Evolutionary conservation across 2,797 vertebrate genomes (phyloP), one percentile per base, ranked within the genome.

Genomic region (Sternotherus odoratus): DNA sequence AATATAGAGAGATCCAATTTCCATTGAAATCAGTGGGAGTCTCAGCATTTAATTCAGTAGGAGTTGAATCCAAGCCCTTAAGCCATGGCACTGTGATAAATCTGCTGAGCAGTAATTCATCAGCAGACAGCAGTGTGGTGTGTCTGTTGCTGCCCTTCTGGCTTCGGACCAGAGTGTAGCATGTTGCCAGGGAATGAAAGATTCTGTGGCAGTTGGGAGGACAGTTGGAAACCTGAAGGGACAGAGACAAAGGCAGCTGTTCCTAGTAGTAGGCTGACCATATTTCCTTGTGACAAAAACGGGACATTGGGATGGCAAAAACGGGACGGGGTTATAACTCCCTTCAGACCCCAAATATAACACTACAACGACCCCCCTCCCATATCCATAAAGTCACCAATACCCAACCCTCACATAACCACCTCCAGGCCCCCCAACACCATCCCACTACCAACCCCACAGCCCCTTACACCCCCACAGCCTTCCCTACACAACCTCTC

Each of bases 1-100:
- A 17, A 63, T 49, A 88, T 83, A 89, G 82, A 46, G 13, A 46
- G 39, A 74, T 88, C 28, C 53, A 56, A 83, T 91, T 94, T 78
- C 39, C 82, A 11, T 83, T 85, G 75, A 75, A 80, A 51, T 36
- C 30, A 93, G 0, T 63, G 43, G 33, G 57, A 46, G 9, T 82
- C 93, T 79, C 77, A 33, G 3, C 33, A 23, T 19, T 91, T 83
- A 78, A 85, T n/a, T 48, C 3, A 3, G 51, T 88, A 69, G 36
- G 36, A 39, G 77, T 74, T 89, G 2, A 28, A 63, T 46, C 43
- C 75, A 77, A 63, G 86, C 85, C 91, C 86, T 79, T 77, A 88
- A 79, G 51, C 6, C 39, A 12, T 66, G n/a, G 57, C 36, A 4
- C 36, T 24, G 5, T 16, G 36, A 9, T 23, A 28, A 83, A 46